Conservation (phyloP, 2,888 invertebrate species). For the Taenaris catops region DNA sequence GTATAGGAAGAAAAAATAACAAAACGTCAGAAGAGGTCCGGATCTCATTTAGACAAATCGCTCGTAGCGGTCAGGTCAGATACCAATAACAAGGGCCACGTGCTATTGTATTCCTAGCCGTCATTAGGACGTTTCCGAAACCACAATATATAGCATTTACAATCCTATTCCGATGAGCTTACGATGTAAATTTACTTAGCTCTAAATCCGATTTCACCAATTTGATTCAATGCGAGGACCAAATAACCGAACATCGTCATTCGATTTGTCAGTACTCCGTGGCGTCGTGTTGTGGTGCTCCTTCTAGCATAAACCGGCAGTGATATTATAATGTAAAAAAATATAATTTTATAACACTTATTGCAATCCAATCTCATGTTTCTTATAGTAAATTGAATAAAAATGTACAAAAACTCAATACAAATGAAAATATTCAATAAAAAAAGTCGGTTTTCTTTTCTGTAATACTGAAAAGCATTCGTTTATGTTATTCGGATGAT, state of each 20-base stretch:
- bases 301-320: too few relatives aligned
- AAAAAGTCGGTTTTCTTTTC: too few relatives aligned
- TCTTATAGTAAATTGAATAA: too few relatives aligned
- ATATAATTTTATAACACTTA: too few relatives aligned
- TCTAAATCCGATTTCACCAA: conserved; percentile 13
- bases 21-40: conserved; percentile 62
- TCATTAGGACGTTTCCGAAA: conserved; percentile 74
- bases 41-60: conserved; percentile 79
- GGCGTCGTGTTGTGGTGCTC: conserved; percentile 14
- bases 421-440: too few relatives aligned
- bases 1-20: conserved; percentile 49
- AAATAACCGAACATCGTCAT: conserved; percentile 56
- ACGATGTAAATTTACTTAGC: conserved; percentile 18
- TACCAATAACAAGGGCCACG: conserved; percentile 75
- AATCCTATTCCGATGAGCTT: conserved; percentile 21
- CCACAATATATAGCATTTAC: conserved; percentile 35
- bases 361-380: too few relatives aligned
- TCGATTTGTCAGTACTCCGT: conserved; percentile 37
- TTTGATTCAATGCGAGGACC: conserved; percentile 42
- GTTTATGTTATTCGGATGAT: too few relatives aligned
- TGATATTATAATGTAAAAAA: too few relatives aligned
- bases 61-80: conserved; percentile 77
- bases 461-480: too few relatives aligned
- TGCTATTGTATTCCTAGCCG: conserved; percentile 72
- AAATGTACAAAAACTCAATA: too few relatives aligned